Evolutionary conservation across 2,888 invertebrate species (phyloP), one percentile per base, ranked within the genome.

Genomic region (Troides aeacus): DNA sequence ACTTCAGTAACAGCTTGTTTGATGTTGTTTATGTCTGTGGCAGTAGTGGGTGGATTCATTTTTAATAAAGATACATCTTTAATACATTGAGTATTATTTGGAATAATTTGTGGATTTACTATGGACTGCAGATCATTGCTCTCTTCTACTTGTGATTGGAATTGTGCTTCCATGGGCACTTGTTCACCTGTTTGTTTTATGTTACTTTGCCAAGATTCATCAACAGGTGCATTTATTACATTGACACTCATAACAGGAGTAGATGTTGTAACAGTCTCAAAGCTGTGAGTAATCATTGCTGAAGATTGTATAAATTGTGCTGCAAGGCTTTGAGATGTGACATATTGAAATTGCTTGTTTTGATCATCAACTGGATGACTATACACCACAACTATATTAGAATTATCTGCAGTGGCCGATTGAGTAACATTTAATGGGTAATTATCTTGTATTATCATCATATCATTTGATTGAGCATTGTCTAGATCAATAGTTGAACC

Each of bases 361-460:
- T 92, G 90, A 69, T 93, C 93, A 78, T 93, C 92, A 53, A 94
- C 90, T 60, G 93, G 93, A 79, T 94, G 94, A 81, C 94, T 94
- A 76, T 94, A 95, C 23, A 95, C 90, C 62, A 95, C 94, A 18
- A 95, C 94, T 79, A 94, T 94, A 76, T 94, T 94, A 1, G 94
- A 93, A 82, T 94, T 94, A 72, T 94, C 93, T 69, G 84, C 77
- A 57, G 89, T 75, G 67, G 92, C 89, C 50, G 90, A 80, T 74
- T 93, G 89, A 72, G 92, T 86, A 30, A 92, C 94, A 86, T 93
- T 94, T 56, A 94, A 83, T 70, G 94, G 93, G 80, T 92, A 94
- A 73, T 93, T 90, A 74, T 94, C 93, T 73, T 93, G 94, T 62
- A 95, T 86, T 66, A 95, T 94, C 94, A 95, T 94, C 80, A 94